Conservation (phyloP, 1,140 invertebrate genomes). For the Micrasema longulum region DNA sequence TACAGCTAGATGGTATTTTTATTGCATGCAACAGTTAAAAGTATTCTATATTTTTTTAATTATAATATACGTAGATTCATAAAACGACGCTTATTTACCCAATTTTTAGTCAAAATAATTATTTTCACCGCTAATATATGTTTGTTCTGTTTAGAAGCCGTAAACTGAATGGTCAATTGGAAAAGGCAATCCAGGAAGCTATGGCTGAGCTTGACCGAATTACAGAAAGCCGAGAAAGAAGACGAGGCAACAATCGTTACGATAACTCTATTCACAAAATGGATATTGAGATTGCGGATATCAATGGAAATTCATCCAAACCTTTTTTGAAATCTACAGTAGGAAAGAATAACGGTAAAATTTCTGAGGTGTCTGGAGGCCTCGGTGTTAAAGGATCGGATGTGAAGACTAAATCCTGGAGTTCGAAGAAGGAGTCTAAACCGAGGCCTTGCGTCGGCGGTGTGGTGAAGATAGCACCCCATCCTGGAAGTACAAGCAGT, state of each 20-base stretch:
- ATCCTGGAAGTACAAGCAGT: slow-evolving; percentile 15
- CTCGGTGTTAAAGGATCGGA: slow-evolving; percentile 6
- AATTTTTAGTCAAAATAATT: slow-evolving; percentile 7
- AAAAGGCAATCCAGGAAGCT: slow-evolving; percentile 91
- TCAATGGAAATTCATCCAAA: slow-evolving; percentile 56
- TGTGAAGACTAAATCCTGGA: slow-evolving; percentile 22
- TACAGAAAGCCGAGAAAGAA: slow-evolving; percentile 57
- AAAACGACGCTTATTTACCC: too few relatives aligned
- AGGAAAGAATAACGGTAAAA: slow-evolving; percentile 54
- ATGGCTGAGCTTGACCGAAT: slow-evolving; percentile 85
- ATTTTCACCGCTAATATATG: slow-evolving; percentile 24
- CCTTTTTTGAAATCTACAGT: slow-evolving; percentile 57
- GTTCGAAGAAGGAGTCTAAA: slow-evolving; percentile 13
- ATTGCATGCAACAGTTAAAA: too few relatives aligned
- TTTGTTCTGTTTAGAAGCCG: slow-evolving; percentile 76
- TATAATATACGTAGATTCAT: too few relatives aligned
- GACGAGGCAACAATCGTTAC: neutral
- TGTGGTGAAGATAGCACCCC: slow-evolving; percentile 56
- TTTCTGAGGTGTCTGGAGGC: slow-evolving; percentile 1
- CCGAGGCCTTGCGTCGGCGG: slow-evolving; percentile 46
- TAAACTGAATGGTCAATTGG: slow-evolving; percentile 88
- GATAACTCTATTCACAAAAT: slow-evolving; percentile 6
- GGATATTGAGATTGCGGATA: slow-evolving; percentile 37
- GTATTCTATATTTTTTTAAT: too few relatives aligned
- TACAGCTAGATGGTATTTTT: too few relatives aligned